Evolutionary conservation across 2,797 vertebrate species (phyloP).

Genomic region (Halcyon badia): DNA sequence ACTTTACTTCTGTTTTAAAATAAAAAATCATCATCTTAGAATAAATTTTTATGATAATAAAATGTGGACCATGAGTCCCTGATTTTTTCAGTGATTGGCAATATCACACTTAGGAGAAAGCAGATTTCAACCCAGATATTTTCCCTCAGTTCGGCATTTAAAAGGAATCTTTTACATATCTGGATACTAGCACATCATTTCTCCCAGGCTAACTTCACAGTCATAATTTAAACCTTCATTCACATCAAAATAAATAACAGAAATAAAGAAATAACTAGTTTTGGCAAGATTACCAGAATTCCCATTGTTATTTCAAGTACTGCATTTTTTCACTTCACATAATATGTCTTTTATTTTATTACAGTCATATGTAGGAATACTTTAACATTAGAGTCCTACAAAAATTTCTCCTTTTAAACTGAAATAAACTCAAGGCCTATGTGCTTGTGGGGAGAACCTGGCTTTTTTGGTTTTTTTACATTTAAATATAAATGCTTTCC

Average conservation of each 20-base stretch:
- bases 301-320: slow-evolving; percentile 5
- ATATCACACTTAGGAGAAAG: neutral
- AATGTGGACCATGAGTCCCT: neutral
- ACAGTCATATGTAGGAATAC: neutral
- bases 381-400: neutral
- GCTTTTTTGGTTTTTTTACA: neutral
- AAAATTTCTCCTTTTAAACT: slow-evolving; percentile 21
- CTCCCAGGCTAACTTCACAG: neutral
- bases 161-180: neutral
- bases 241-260: neutral
- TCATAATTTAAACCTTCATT: neutral
- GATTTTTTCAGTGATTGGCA: neutral
- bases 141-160: neutral
- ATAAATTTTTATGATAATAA: neutral
- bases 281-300: slow-evolving; percentile 5
- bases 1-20: neutral
- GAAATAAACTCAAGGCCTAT: neutral
- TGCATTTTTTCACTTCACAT: neutral
- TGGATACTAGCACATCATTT: neutral
- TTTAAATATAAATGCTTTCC: slow-evolving; percentile 43
- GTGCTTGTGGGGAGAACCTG: neutral
- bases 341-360: slow-evolving; percentile 30
- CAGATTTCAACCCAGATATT: neutral
- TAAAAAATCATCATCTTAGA: neutral
- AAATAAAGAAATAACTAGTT: slow-evolving; percentile 28